phyloP scores from a whole-genome alignment of 2,888 invertebrate species.

The Seladonia tumulorum region DNA sequence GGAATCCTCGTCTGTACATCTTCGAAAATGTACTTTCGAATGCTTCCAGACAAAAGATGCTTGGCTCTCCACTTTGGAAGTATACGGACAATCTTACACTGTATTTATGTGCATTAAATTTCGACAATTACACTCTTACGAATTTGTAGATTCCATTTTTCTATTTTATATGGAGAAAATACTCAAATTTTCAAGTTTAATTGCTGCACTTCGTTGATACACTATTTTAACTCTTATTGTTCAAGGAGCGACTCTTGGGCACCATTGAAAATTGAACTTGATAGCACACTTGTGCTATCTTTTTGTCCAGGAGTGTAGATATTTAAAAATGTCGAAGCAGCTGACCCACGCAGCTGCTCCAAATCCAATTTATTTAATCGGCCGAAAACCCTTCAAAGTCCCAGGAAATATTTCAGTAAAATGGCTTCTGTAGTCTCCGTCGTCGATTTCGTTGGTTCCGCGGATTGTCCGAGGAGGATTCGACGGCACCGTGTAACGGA shows the following conservation, averaged over 20 bases:
- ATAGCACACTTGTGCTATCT: too few species aligned
- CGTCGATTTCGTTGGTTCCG: background rate
- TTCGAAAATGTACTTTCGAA: background rate
- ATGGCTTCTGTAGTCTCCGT: too few species aligned
- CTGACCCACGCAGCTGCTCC: too few species aligned
- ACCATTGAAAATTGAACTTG: background rate
- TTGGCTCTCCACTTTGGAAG: background rate
- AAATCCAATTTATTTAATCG: too few species aligned
- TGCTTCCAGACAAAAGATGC: background rate
- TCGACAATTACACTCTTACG: too few species aligned
- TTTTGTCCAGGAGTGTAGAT: too few species aligned
- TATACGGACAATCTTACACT: background rate
- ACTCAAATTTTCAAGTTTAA: background rate
- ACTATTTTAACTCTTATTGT: background rate
- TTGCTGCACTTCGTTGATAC: background rate
- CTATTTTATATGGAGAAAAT: background rate
- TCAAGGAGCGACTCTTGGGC: background rate
- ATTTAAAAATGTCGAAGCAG: too few species aligned
- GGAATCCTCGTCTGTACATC: background rate
- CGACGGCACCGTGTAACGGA: constrained; percentile 38
- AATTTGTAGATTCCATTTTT: background rate
- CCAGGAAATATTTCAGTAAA: too few species aligned
- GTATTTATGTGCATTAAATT: too few species aligned
- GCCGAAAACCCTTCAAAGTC: too few species aligned
- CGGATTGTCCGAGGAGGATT: background rate